A percentile compares a stretch with the other conserved stretches of the same genome.
These are phyloP conservation scores for Ceratitis capitata DNA, from an alignment of 1,140 invertebrate genomes.

Conservation along the genomic window DNA sequence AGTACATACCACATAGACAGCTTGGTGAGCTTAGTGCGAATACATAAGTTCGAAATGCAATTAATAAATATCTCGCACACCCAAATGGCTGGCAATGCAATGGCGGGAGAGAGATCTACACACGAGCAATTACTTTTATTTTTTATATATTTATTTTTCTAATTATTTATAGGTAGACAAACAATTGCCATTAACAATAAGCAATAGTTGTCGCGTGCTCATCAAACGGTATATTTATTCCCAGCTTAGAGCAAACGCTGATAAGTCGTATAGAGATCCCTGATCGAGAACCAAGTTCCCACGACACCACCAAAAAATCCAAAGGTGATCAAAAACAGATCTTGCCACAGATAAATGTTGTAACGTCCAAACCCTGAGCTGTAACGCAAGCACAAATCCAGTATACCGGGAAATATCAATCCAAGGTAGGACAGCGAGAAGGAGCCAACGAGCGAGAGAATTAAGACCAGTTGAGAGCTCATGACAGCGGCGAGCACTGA, in stretches of 20 bases:
- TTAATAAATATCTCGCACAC: neutral
- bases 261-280: neutral
- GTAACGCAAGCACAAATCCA: conserved; percentile 40
- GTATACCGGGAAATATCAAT: conserved; percentile 29
- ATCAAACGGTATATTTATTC: too few relatives aligned
- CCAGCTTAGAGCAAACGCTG: too few relatives aligned
- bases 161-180: too few relatives aligned
- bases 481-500: conserved; percentile 30
- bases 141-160: too few relatives aligned
- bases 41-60: neutral
- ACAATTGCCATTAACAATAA: too few relatives aligned
- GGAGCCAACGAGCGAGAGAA: conserved; percentile 39
- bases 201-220: too few relatives aligned
- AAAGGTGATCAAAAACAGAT: conserved; percentile 22
- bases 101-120: neutral
- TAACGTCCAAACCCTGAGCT: neutral
- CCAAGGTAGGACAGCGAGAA: conserved; percentile 38
- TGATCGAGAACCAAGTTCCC: conserved; percentile 29
- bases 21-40: neutral
- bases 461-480: neutral
- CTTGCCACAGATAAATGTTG: conserved; percentile 14
- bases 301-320: conserved; percentile 19
- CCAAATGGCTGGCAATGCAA: neutral
- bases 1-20: neutral
- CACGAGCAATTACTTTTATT: neutral